Base-by-base conservation (phyloP, 1,140 invertebrate genomes). In the Cyrtorhinus lividipennis region DNA sequence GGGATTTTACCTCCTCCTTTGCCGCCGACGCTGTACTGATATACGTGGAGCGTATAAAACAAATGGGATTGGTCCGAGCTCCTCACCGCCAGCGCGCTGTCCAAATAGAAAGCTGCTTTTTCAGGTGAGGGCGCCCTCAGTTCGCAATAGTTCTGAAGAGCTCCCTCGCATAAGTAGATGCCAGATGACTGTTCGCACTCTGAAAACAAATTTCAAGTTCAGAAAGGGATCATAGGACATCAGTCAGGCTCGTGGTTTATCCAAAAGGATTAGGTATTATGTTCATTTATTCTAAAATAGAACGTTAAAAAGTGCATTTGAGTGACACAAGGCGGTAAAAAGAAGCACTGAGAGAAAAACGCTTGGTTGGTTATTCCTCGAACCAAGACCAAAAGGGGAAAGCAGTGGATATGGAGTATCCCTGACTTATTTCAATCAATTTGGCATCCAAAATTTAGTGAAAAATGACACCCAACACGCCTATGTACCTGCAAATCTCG, bases 41-140 rank as follows among this genome's bases (percentile, higher is more conserved):
- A 96, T 38, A 96, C 88, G 74, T 96, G 92, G 24, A 97, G 78
- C 0, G 93, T 96, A 75, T 93, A 96, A 26, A 97, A 79, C 66
- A 97, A 81, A 76, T 96, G 93, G 26, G 90, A 88, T 67, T 90
- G 84, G 67, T 87, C 83, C 48, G 72, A 73, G 61, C 72, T 72
- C 67, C 83, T 82, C 66, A 88, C 79, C 30, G 85, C 83, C 20
- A 95, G 73, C 2, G 93, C 92, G 2, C 88, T 88, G 73, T 96
- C 94, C 67, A 97, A 77, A 71, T 92, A 95, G 72, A 89, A 90
- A 0, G 91, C 92, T 1, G 93, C 94, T 71, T 90, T 88, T 71
- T 95, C 92, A 15, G 90, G 88, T 46, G 86, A 91, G 48, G 93
- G 90, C 10, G 92, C 93, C 63, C 92, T 78, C 2, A 97, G 80